phyloP scores from a whole-genome alignment of 1,140 invertebrate species.

The Aphaenogaster ashmeadi region DNA sequence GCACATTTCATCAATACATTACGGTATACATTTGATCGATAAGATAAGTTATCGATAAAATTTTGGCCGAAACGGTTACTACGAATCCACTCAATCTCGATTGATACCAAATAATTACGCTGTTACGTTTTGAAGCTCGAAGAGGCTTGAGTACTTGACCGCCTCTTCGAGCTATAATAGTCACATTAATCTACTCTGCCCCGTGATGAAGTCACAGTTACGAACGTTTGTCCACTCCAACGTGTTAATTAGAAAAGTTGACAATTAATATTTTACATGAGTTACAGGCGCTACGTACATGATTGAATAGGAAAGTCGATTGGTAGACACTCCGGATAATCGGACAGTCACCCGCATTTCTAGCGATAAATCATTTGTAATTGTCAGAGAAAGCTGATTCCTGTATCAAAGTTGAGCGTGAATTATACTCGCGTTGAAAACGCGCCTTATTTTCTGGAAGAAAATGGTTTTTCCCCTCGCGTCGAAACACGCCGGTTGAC shows the following conservation, averaged over 20 bases:
- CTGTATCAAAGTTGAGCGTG: slow-evolving; percentile 20
- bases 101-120: background rate
- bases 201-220: background rate
- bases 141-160: background rate
- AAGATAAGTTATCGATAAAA: background rate
- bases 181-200: background rate
- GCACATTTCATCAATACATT: background rate
- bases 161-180: background rate
- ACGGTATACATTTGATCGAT: background rate
- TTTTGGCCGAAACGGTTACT: background rate
- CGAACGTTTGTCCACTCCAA: background rate
- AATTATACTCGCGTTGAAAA: background rate
- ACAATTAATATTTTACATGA: background rate
- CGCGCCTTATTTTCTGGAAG: background rate
- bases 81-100: background rate
- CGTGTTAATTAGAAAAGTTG: background rate
- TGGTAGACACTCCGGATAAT: slow-evolving; percentile 21
- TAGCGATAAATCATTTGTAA: slow-evolving; percentile 56
- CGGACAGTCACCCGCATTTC: slow-evolving; percentile 38
- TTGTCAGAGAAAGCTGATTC: slow-evolving; percentile 45
- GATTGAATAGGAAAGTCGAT: slow-evolving; percentile 17
- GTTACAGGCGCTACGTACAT: background rate
- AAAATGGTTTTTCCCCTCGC: background rate
- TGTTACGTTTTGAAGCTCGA: too few species aligned
- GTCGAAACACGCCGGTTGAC: background rate